Evolutionary conservation across 2,888 invertebrate genomes (phyloP).

Genomic region (Phrixothrix hirtus): DNA sequence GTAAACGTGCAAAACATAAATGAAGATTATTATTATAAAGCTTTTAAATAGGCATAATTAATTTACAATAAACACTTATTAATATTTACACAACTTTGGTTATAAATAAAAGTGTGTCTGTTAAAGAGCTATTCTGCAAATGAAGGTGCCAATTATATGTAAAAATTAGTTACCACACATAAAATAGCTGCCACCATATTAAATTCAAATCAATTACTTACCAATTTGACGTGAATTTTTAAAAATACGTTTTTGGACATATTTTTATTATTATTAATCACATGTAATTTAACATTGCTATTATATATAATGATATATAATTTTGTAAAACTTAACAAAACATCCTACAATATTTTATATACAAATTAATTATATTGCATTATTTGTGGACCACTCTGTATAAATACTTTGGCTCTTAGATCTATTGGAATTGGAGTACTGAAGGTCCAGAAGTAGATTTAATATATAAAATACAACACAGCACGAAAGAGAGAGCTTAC

Average conservation of each 20-base stretch:
- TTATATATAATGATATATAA: no score
- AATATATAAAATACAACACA: not conserved
- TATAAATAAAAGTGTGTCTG: constrained; percentile 12
- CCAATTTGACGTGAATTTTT: not conserved
- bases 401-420: no score
- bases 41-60: no score
- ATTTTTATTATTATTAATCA: not conserved
- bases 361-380: no score
- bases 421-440: no score
- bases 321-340: no score
- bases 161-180: constrained; percentile 6
- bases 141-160: not conserved
- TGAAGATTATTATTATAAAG: no score
- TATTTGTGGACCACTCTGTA: no score
- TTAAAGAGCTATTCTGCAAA: constrained; percentile 25
- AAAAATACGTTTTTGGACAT: not conserved
- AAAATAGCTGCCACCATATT: constrained; percentile 12
- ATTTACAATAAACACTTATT: no score
- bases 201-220: not conserved
- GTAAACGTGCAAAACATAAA: not conserved
- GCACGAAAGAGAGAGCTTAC: not conserved
- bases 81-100: not conserved
- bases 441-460: not conserved
- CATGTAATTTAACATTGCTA: not conserved
- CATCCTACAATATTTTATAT: no score